phyloP scores from a whole-genome alignment of 2,888 invertebrate genomes.

The Ceratothoa steindachneri region DNA sequence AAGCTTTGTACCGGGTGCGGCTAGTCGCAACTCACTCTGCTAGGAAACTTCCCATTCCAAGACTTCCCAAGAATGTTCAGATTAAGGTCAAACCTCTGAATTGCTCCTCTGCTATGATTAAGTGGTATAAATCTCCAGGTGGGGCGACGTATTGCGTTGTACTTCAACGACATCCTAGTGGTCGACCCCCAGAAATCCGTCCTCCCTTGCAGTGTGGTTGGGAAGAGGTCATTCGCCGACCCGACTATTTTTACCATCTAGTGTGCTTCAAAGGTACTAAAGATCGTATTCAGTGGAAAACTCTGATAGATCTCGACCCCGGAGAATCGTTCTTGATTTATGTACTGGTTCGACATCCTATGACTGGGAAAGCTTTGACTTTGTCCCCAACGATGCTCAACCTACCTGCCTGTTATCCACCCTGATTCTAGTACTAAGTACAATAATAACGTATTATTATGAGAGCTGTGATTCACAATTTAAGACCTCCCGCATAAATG shows the following conservation, averaged over 20 bases:
- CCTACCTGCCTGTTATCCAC: slow-evolving; percentile 8
- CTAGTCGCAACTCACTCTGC: slow-evolving; percentile 29
- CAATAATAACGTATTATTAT: too few species aligned
- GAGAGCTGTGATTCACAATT: too few species aligned
- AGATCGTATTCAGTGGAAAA: slow-evolving; percentile 18
- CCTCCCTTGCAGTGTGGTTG: slow-evolving; percentile 41
- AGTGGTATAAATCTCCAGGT: slow-evolving; percentile 33
- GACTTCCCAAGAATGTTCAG: slow-evolving; percentile 29
- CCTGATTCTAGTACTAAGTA: too few species aligned
- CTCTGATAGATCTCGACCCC: slow-evolving; percentile 17
- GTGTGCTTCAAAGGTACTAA: slow-evolving; percentile 19
- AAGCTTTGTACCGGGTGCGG: slow-evolving; percentile 17
- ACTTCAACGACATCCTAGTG: slow-evolving; percentile 18
- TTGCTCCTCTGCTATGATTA: slow-evolving; percentile 26
- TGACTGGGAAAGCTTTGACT: slow-evolving; percentile 26
- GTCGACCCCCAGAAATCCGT: slow-evolving; percentile 17
- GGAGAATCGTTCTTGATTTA: slow-evolving; percentile 25
- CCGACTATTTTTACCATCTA: slow-evolving; percentile 3
- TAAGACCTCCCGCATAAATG: too few species aligned
- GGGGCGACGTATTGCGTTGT: slow-evolving; percentile 31
- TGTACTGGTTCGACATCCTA: slow-evolving; percentile 28
- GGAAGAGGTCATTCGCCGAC: slow-evolving; percentile 21
- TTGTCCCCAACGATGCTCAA: slow-evolving; percentile 25
- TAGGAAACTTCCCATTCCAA: slow-evolving; percentile 30
- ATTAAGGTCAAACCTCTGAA: slow-evolving; percentile 16